Evolutionary conservation across 2,113 vertebrate genomes (phyloP).

Genomic region (Lasiurus cinereus): DNA sequence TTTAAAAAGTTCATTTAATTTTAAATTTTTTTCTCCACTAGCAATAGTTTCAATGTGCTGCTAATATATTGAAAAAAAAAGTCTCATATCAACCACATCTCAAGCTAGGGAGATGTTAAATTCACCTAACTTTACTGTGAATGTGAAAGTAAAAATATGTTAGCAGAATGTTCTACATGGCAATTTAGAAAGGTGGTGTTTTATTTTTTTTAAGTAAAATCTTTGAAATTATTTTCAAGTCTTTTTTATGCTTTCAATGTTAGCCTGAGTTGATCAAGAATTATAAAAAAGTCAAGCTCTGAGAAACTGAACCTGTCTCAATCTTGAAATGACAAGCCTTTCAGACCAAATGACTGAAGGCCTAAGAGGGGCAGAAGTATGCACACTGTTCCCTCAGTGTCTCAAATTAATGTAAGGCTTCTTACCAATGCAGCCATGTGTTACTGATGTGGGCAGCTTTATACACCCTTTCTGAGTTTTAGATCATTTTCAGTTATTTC

Average conservation of each 20-base stretch:
- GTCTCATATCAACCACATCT: neutral
- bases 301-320: slow-evolving; percentile 77
- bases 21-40: slow-evolving; percentile 69
- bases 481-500: slow-evolving; percentile 69
- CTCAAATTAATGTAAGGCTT: slow-evolving; percentile 62
- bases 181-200: slow-evolving; percentile 26
- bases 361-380: neutral
- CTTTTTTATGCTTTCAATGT: slow-evolving; percentile 64
- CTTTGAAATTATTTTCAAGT: slow-evolving; percentile 65
- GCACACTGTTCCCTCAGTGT: fast-evolving
- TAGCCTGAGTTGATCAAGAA: slow-evolving; percentile 66
- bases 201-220: slow-evolving; percentile 34
- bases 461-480: neutral
- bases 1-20: slow-evolving; percentile 80
- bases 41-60: slow-evolving; percentile 53
- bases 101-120: slow-evolving; percentile 51
- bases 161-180: slow-evolving; percentile 44
- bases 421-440: slow-evolving; percentile 51
- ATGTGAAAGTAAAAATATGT: slow-evolving; percentile 38
- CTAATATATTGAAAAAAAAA: neutral
- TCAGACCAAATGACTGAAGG: slow-evolving; percentile 42
- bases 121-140: slow-evolving; percentile 14
- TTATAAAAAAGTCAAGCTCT: slow-evolving; percentile 62
- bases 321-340: slow-evolving; percentile 75
- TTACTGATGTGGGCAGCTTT: slow-evolving; percentile 33